These are phyloP conservation scores for Dryobotodes eremita DNA, from an alignment of 2,888 invertebrate genomes.

Conservation along the genomic window DNA sequence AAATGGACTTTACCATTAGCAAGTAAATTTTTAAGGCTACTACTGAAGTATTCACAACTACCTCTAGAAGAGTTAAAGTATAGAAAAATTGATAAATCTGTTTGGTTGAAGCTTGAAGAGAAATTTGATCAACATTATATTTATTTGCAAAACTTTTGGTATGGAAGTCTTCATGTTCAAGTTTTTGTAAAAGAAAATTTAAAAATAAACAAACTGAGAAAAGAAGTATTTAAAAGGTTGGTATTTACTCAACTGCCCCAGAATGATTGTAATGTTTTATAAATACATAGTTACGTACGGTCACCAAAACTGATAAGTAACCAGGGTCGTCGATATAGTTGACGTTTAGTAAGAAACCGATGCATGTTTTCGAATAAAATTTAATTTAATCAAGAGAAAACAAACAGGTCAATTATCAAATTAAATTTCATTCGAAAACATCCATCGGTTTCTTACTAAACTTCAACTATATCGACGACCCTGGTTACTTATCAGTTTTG, in stretches of 20 bases:
- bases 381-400: no score
- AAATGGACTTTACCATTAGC: slow-evolving; percentile 80
- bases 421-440: no score
- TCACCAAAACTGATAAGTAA: no score
- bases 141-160: slow-evolving; percentile 81
- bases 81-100: slow-evolving; percentile 74
- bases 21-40: slow-evolving; percentile 76
- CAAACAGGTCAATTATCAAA: no score
- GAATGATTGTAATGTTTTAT: neutral
- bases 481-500: no score
- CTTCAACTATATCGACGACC: no score
- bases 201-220: slow-evolving; percentile 76
- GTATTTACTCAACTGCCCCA: slow-evolving; percentile 46
- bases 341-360: no score
- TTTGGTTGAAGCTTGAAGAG: slow-evolving; percentile 79
- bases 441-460: no score
- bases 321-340: no score
- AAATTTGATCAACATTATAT: slow-evolving; percentile 76
- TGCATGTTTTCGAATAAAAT: no score
- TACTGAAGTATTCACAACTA: slow-evolving; percentile 75
- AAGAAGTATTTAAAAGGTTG: slow-evolving; percentile 78
- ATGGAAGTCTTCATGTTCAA: slow-evolving; percentile 79
- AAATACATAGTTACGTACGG: no score
- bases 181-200: slow-evolving; percentile 79
- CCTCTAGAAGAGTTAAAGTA: slow-evolving; percentile 79